phyloP scores from a whole-genome alignment of 1,140 invertebrate species.

The Lepidurus apus region DNA sequence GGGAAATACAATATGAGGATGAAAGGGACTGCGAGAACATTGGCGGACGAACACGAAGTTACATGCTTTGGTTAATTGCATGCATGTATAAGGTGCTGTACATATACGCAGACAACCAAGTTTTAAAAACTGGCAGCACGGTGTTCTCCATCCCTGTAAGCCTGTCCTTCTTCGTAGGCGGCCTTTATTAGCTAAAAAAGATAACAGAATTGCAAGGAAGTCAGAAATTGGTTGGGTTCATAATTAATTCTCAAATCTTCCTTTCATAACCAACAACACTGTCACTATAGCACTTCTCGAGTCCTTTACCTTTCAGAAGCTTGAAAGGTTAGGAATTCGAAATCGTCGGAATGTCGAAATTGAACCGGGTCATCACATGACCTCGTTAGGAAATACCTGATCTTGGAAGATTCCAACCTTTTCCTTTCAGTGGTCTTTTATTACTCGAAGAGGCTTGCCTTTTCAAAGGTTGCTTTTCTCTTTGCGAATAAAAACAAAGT shows the following conservation, averaged over 20 bases:
- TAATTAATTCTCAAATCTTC: background rate
- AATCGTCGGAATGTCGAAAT: background rate
- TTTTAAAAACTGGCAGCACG: background rate
- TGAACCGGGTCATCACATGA: background rate
- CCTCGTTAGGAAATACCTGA: background rate
- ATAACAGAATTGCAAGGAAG: background rate
- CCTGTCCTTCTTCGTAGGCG: background rate
- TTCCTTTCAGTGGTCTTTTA: conserved; percentile 15
- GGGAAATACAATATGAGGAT: background rate
- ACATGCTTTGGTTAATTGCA: background rate
- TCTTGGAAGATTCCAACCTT: background rate
- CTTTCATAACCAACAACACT: too few species aligned
- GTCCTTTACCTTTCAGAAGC: too few species aligned
- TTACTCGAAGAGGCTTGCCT: background rate
- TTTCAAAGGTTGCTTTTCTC: background rate
- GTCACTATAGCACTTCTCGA: too few species aligned
- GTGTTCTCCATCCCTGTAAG: background rate
- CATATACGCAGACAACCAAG: background rate
- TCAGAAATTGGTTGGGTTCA: background rate
- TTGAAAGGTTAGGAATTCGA: background rate
- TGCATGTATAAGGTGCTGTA: conserved; percentile 8
- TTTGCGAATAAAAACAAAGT: background rate
- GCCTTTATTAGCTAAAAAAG: background rate
- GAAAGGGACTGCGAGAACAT: background rate
- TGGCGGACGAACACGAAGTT: background rate